Percentiles rank a stretch among this genome's conserved stretches.
phyloP scores from a whole-genome alignment of 2,888 invertebrate genomes.

The Hemaris fuciformis region DNA sequence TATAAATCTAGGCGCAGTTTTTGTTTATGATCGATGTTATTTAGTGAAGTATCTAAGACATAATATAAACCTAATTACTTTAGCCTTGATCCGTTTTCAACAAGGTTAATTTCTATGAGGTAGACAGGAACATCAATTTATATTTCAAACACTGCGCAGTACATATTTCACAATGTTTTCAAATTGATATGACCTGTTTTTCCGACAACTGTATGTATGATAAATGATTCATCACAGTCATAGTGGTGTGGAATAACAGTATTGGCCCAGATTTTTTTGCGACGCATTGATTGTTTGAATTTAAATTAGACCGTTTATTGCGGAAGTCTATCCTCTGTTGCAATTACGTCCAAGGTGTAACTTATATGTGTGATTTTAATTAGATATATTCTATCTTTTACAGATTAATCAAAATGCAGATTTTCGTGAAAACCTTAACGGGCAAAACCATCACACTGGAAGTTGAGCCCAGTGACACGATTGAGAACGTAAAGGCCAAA shows the following conservation, averaged over 20 bases:
- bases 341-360: neutral
- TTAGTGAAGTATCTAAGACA: too few species aligned
- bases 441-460: conserved; percentile 44
- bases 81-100: neutral
- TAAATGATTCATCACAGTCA: neutral
- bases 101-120: neutral
- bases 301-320: neutral
- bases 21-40: neutral
- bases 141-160: neutral
- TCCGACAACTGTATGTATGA: neutral
- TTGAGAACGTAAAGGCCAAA: conserved; percentile 49
- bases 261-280: neutral
- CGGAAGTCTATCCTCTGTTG: neutral
- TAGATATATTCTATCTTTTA: neutral
- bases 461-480: conserved; percentile 47
- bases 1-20: too few species aligned
- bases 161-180: neutral
- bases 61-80: neutral
- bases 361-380: neutral
- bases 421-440: conserved; percentile 38
- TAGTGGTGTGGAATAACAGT: neutral
- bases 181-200: neutral
- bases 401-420: conserved; percentile 27
- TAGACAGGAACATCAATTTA: neutral
- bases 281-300: neutral